Conservation (phyloP, 2,797 vertebrate species). For the Neosilurus mollespiculum region DNA sequence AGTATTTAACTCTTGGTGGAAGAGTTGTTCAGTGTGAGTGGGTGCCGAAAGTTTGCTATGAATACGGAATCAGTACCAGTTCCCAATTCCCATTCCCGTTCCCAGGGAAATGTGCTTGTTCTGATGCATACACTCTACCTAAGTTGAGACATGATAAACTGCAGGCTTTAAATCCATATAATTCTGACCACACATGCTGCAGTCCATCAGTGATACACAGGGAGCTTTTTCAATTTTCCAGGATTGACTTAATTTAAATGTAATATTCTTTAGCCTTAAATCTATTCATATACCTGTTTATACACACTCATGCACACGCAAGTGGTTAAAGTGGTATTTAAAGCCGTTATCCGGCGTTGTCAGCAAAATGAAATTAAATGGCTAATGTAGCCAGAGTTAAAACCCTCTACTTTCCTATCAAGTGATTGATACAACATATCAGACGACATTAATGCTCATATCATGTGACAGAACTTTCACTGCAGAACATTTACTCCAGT, state of each 20-base stretch:
- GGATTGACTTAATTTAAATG: neutral
- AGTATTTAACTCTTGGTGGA: neutral
- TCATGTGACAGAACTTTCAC: conserved; percentile 21
- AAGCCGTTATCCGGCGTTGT: conserved; percentile 14
- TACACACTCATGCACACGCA: neutral
- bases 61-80: conserved; percentile 29
- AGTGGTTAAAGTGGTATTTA: conserved; percentile 12
- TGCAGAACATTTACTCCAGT: neutral
- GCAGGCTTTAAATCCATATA: neutral
- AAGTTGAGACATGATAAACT: neutral
- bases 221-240: neutral
- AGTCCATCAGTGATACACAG: neutral
- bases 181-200: neutral
- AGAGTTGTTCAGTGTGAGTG: neutral
- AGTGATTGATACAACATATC: conserved; percentile 2
- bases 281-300: neutral
- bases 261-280: neutral
- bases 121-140: neutral
- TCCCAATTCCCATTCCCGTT: conserved; percentile 37
- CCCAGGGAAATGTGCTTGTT: conserved; percentile 18
- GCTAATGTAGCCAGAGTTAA: conserved; percentile 11
- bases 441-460: conserved; percentile 13
- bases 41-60: conserved; percentile 50
- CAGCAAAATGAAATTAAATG: conserved; percentile 23
- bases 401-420: conserved; percentile 16